phyloP scores from a whole-genome alignment of 2,113 vertebrate species.

The Meriones unguiculatus region DNA sequence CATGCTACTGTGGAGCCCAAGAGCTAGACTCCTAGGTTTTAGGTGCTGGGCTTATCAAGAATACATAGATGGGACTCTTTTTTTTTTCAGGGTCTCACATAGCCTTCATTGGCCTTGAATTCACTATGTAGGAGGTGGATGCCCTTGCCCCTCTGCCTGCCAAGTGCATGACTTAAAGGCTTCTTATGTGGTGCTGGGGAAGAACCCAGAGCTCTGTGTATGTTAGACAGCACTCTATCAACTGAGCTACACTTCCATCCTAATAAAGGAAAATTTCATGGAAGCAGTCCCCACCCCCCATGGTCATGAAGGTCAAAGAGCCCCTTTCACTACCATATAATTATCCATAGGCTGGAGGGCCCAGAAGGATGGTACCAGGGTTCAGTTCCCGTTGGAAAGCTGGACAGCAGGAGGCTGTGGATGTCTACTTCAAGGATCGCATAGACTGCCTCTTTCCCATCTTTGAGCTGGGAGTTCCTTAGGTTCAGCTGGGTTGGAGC shows the following conservation, averaged over 20 bases:
- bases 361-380: neutral
- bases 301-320: neutral
- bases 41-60: neutral
- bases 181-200: neutral
- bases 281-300: neutral
- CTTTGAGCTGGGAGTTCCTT: neutral
- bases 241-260: neutral
- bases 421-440: no score
- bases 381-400: neutral
- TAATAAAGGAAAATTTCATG: neutral
- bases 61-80: neutral
- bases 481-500: neutral
- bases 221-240: neutral
- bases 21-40: neutral
- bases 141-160: neutral
- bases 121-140: neutral
- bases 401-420: neutral
- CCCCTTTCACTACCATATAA: accelerated
- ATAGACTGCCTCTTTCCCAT: neutral
- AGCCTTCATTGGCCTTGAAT: neutral
- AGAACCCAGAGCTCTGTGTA: neutral
- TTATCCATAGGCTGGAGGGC: accelerated
- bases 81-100: neutral
- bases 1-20: neutral
- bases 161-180: neutral